phyloP scores from a whole-genome alignment of 2,888 invertebrate species.

The Poecilus cupreus region DNA sequence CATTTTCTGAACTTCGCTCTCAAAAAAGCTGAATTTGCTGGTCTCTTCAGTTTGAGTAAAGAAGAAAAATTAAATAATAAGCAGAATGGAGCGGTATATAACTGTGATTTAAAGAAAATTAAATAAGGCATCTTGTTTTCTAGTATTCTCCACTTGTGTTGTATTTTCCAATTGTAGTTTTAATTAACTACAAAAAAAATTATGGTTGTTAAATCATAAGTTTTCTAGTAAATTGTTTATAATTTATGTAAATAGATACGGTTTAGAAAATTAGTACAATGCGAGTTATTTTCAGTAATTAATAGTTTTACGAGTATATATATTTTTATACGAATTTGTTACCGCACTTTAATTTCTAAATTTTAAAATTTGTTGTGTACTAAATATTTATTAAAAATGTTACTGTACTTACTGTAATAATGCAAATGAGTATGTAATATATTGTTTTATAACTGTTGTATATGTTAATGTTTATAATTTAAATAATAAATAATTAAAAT shows the following conservation, averaged over 20 bases:
- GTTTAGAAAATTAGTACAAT: constrained; percentile 22
- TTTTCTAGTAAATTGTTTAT: constrained; percentile 39
- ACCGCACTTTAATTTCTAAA: neutral
- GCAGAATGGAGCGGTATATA: constrained; percentile 64
- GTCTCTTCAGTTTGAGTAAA: constrained; percentile 73
- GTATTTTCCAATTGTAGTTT: neutral
- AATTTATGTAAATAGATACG: constrained; percentile 42
- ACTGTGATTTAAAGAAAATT: constrained; percentile 55
- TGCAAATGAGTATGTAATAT: constrained; percentile 30
- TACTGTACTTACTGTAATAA: neutral
- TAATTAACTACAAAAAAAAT: neutral
- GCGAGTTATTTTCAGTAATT: neutral
- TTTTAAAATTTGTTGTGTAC: neutral
- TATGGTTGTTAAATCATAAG: neutral
- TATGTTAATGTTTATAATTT: neutral
- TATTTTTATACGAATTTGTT: neutral
- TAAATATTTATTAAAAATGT: neutral
- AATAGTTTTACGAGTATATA: neutral
- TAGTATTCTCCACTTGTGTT: neutral
- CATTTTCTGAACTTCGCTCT: constrained; percentile 77
- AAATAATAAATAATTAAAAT: neutral
- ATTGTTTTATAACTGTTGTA: constrained; percentile 40
- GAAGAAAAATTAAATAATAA: constrained; percentile 67
- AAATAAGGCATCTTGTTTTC: constrained; percentile 16
- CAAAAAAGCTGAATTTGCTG: constrained; percentile 77